Evolutionary conservation across 2,888 invertebrate genomes (phyloP).

Genomic region (Dolichomitus sp.): DNA sequence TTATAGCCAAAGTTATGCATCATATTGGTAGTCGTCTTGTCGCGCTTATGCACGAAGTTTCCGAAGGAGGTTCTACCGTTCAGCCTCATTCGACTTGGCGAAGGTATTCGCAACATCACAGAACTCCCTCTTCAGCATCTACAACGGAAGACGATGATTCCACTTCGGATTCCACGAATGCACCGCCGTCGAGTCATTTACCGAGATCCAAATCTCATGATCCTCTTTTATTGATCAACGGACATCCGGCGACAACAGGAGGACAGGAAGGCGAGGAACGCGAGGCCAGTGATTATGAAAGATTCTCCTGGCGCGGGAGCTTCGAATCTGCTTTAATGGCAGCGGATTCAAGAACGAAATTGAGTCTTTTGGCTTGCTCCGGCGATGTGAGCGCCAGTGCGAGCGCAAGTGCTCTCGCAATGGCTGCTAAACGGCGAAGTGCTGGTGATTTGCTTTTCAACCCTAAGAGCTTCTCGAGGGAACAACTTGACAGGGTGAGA

Average conservation of each 20-base stretch:
- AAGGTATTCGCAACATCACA: constrained; percentile 88
- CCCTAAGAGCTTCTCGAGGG: constrained; percentile 92
- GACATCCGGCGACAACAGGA: constrained; percentile 77
- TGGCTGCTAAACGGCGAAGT: constrained; percentile 93
- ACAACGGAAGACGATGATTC: constrained; percentile 92
- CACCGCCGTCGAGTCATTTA: constrained; percentile 86
- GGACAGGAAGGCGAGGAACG: constrained; percentile 83
- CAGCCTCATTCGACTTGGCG: constrained; percentile 88
- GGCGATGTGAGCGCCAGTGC: constrained; percentile 83
- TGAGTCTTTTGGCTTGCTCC: constrained; percentile 90
- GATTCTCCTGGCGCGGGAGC: constrained; percentile 97
- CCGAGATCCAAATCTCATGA: constrained; percentile 95
- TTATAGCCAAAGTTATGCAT: constrained; percentile 96
- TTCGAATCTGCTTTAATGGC: constrained; percentile 97
- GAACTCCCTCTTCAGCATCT: constrained; percentile 88
- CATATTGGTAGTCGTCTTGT: constrained; percentile 96
- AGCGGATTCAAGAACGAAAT: constrained; percentile 93
- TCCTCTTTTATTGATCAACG: constrained; percentile 87
- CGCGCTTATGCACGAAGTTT: constrained; percentile 97
- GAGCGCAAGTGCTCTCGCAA: constrained; percentile 89
- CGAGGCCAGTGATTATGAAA: constrained; percentile 95
- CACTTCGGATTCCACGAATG: constrained; percentile 89
- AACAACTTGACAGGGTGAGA: constrained; percentile 91
- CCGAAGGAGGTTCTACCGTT: constrained; percentile 89
- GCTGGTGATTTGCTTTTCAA: constrained; percentile 94